These are phyloP conservation scores for Plemyria rubiginata DNA, from an alignment of 2,888 invertebrate species.

Conservation along the genomic window DNA sequence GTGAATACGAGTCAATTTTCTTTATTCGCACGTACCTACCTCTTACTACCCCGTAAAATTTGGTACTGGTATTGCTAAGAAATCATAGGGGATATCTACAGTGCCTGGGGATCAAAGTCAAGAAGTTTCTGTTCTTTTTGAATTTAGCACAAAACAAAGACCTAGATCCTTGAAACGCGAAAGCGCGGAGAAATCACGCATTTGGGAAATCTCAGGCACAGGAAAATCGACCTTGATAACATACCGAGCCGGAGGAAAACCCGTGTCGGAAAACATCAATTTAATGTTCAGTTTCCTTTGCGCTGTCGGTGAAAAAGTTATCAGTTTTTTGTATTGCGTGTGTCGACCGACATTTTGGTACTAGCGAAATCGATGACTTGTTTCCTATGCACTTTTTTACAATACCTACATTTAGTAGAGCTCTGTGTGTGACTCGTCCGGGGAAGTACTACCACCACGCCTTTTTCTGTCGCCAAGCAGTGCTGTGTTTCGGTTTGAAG, in stretches of 20 bases:
- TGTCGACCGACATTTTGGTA: slow-evolving; percentile 29
- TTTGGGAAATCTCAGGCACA: slow-evolving; percentile 46
- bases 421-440: too few species aligned
- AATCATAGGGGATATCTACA: too few species aligned
- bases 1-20: too few species aligned
- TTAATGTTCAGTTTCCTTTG: slow-evolving; percentile 49
- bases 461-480: too few species aligned
- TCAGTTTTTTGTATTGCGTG: slow-evolving; percentile 51
- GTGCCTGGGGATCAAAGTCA: too few species aligned
- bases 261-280: slow-evolving; percentile 60
- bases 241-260: slow-evolving; percentile 52
- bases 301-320: slow-evolving; percentile 60
- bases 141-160: slow-evolving; percentile 10
- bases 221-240: slow-evolving; percentile 53
- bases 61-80: too few species aligned
- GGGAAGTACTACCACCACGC: too few species aligned
- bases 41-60: too few species aligned
- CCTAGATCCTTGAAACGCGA: slow-evolving; percentile 44
- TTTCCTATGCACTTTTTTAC: too few species aligned
- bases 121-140: neutral
- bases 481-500: too few species aligned
- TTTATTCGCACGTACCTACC: too few species aligned
- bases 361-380: slow-evolving; percentile 26
- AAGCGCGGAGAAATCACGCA: slow-evolving; percentile 49
- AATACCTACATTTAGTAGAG: too few species aligned